Base-by-base conservation (phyloP, 2,797 vertebrate genomes). In the Tachyglossus aculeatus region DNA sequence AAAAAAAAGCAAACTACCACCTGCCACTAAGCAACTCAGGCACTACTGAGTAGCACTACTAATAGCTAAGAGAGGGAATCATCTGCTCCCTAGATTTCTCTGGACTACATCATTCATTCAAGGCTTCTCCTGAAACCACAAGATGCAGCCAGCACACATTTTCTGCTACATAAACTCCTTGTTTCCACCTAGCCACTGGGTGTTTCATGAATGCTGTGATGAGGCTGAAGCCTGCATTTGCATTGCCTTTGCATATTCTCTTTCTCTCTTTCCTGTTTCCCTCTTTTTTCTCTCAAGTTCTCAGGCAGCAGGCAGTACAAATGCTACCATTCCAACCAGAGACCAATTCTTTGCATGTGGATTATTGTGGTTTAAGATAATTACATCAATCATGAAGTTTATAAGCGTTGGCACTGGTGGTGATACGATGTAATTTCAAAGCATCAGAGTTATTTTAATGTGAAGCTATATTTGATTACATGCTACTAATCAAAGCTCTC, bases 141-240 rank as follows among this genome's bases (percentile, higher is more conserved):
- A n/a, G 32, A 24, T n/a, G n/a, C n/a, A n/a, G n/a, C n/a, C n/a
- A n/a, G n/a, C 25, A 33, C 38, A 44, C 19, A 22, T 9, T 44
- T 31, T 54, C 61, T n/a, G 40, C 21, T n/a, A 0, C 1, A 0
- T 5, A 0, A 0, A 0, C 1, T 14, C 3, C 9, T 15, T 10
- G 13, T 19, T n/a, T 4, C 2, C 41, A 11, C 32, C 19, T 50
- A 15, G 10, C 16, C 47, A 50, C n/a, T n/a, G n/a, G n/a, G 24
- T 29, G 16, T 5, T 50, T 29, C 25, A 19, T 29, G 8, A 29
- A 18, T 31, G 25, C 47, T 50, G 19, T 27, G 16, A 50, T 16
- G 16, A 15, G 18, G 24, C 47, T 14, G 15, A n/a, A n/a, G 22
- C 10, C 13, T 25, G 15, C 22, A 45, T 12, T 25, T 45, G 21